Evolutionary conservation across 1,140 invertebrate species (phyloP).

Genomic region (Arion vulgaris): DNA sequence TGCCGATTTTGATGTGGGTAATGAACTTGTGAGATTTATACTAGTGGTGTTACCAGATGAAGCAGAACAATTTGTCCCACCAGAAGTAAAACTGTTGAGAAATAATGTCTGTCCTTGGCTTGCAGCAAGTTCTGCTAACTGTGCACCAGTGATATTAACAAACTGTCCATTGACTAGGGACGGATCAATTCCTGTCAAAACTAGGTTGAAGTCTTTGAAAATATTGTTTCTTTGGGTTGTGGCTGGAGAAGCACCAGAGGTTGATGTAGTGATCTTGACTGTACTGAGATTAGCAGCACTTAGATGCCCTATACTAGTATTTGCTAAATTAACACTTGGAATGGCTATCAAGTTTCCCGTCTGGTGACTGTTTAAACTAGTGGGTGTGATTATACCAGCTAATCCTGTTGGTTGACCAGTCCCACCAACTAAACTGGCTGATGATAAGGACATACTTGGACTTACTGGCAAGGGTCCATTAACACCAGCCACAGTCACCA

Average conservation of each 20-base stretch:
- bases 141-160: conserved; percentile 57
- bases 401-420: conserved; percentile 23
- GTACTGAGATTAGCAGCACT: conserved; percentile 54
- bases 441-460: conserved; percentile 22
- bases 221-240: conserved; percentile 49
- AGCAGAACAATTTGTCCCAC: neutral
- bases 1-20: conserved; percentile 13
- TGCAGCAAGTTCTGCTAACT: conserved; percentile 52
- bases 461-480: conserved; percentile 22
- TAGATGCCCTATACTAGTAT: conserved; percentile 53
- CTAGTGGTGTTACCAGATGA: neutral
- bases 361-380: conserved; percentile 46
- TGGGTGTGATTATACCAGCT: conserved; percentile 23
- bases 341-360: conserved; percentile 58
- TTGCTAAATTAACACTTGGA: conserved; percentile 63
- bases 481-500: conserved; percentile 18
- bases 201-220: conserved; percentile 63
- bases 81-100: conserved; percentile 30
- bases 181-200: conserved; percentile 61
- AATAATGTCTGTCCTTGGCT: conserved; percentile 42
- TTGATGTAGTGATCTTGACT: conserved; percentile 32
- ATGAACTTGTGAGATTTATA: neutral
- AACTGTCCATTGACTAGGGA: conserved; percentile 62
- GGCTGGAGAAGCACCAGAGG: neutral
- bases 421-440: neutral